These are phyloP conservation scores for Lycocerus yunnanus DNA, from an alignment of 2,888 invertebrate genomes.

Conservation along the genomic window DNA sequence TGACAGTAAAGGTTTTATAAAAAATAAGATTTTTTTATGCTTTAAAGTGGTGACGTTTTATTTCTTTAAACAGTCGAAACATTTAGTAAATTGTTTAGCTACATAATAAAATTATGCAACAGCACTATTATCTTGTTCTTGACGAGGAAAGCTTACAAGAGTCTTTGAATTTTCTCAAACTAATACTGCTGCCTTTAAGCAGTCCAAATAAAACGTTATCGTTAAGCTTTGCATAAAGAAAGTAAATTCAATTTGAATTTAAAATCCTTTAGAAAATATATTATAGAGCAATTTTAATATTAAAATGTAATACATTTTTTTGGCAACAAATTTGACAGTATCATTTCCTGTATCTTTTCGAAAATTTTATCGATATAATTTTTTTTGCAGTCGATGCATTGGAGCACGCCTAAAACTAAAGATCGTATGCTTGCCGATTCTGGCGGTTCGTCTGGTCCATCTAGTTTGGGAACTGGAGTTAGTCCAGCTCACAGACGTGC, in stretches of 20 bases:
- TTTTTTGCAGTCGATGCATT: constrained; percentile 81
- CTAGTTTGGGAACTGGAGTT: constrained; percentile 60
- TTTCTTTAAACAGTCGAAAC: neutral
- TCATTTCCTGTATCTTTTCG: neutral
- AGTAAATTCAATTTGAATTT: neutral
- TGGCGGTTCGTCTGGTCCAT: constrained; percentile 62
- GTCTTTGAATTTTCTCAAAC: neutral
- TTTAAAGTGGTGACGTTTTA: neutral
- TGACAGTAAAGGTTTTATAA: neutral
- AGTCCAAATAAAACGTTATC: neutral
- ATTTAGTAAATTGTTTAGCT: too few species aligned
- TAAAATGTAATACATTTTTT: neutral
- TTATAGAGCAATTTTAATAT: neutral
- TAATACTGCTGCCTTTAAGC: neutral
- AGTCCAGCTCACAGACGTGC: constrained; percentile 72
- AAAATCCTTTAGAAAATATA: neutral
- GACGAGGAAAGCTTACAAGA: neutral
- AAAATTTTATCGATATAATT: neutral
- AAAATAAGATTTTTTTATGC: neutral
- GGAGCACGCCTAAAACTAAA: constrained; percentile 88
- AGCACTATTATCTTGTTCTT: too few species aligned
- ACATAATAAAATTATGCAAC: too few species aligned
- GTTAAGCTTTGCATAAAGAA: neutral
- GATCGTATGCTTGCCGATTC: constrained; percentile 79
- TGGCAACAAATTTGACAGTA: neutral